Conservation (phyloP, 2,113 vertebrate species). For the Symphodus melops region DNA sequence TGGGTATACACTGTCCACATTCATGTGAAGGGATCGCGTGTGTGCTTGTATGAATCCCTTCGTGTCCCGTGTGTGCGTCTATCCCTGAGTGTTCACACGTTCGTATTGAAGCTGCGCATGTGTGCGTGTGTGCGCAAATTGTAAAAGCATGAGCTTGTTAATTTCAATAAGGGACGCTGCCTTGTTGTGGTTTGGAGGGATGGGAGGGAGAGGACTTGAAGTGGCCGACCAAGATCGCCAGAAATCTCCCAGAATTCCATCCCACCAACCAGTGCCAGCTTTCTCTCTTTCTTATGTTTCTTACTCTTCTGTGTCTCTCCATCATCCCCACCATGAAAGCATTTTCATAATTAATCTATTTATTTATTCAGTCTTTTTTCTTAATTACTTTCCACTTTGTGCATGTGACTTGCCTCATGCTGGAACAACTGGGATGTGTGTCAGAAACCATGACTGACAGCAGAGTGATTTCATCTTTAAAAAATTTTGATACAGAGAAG, state of each 20-base stretch:
- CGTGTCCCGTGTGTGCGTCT: conserved; percentile 15
- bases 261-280: conserved; percentile 62
- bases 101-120: conserved; percentile 55
- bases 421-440: conserved; percentile 25
- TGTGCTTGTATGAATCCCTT: conserved; percentile 47
- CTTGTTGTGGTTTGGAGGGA: conserved; percentile 85
- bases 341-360: conserved; percentile 71
- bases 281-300: conserved; percentile 31
- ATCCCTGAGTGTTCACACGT: conserved; percentile 56
- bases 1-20: conserved; percentile 59
- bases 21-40: conserved; percentile 47
- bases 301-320: conserved; percentile 38
- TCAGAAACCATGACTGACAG: conserved; percentile 31
- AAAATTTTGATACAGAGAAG: conserved; percentile 44
- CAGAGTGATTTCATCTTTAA: conserved; percentile 58
- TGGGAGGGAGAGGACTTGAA: conserved; percentile 78
- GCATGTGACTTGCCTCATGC: conserved; percentile 35
- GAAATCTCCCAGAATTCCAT: conserved; percentile 80
- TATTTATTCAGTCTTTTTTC: conserved; percentile 68
- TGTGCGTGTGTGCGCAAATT: conserved; percentile 78
- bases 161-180: conserved; percentile 80
- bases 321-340: conserved; percentile 53
- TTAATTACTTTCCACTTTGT: conserved; percentile 63
- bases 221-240: conserved; percentile 79
- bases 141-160: conserved; percentile 86